Evolutionary conservation across 2,888 invertebrate species (phyloP).

Genomic region (Parelbella ahira): DNA sequence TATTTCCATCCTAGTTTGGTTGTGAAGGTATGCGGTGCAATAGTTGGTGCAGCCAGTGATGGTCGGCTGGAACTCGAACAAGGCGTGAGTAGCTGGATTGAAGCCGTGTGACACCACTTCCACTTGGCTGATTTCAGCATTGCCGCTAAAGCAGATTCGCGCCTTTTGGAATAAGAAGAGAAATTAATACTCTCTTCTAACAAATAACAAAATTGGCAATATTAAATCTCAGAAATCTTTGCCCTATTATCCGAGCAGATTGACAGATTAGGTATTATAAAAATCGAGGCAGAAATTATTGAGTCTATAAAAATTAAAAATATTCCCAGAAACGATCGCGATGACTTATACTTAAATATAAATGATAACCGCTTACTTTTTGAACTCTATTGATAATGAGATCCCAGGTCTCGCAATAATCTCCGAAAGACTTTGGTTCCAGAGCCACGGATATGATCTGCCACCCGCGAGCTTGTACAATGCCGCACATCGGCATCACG

Average conservation of each 20-base stretch:
- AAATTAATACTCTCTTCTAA: too few relatives aligned
- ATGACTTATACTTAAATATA: too few relatives aligned
- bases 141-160: conserved; percentile 55
- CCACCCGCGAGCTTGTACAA: conserved; percentile 65
- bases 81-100: conserved; percentile 55
- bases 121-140: conserved; percentile 60
- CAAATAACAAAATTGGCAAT: too few relatives aligned
- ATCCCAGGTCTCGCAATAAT: conserved; percentile 69
- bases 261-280: too few relatives aligned
- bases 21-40: conserved; percentile 62
- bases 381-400: conserved; percentile 57
- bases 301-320: too few relatives aligned
- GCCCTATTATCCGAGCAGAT: too few relatives aligned
- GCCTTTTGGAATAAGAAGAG: too few relatives aligned
- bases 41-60: conserved; percentile 69
- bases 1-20: conserved; percentile 68
- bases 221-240: too few relatives aligned
- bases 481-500: conserved; percentile 68
- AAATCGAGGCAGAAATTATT: too few relatives aligned
- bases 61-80: conserved; percentile 68
- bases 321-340: too few relatives aligned
- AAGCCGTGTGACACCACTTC: conserved; percentile 70
- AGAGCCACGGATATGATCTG: conserved; percentile 69
- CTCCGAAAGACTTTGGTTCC: conserved; percentile 59
- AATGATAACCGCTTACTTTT: conserved; percentile 44